A percentile compares a stretch with the other conserved stretches of the same genome.
These are phyloP conservation scores for Helicorthomorpha holstii DNA, from an alignment of 1,140 invertebrate genomes.

Conservation along the genomic window DNA sequence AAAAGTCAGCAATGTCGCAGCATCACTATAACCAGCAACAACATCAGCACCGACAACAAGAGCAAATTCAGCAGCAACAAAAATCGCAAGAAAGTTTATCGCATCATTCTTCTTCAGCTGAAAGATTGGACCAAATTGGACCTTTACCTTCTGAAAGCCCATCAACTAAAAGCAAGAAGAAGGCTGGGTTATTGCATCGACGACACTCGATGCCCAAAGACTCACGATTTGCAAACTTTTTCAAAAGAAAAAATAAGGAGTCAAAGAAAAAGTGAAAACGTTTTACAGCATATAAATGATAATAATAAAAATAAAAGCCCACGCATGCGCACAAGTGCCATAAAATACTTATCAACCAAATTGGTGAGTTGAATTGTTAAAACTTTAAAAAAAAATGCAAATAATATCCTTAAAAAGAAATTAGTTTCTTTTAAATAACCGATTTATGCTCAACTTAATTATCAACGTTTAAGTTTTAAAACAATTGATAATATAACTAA, in stretches of 20 bases:
- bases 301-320: too few species aligned
- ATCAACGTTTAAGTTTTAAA: too few species aligned
- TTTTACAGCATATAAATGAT: too few species aligned
- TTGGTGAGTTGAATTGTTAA: too few species aligned
- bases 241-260: constrained; percentile 1
- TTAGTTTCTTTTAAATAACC: too few species aligned
- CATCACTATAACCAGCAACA: not conserved
- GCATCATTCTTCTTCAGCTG: not conserved
- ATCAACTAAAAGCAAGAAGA: not conserved
- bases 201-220: constrained; percentile 6
- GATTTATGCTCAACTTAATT: too few species aligned
- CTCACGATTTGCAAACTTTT: constrained; percentile 1
- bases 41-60: not conserved
- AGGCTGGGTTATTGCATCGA: not conserved
- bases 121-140: constrained; percentile 1
- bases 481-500: too few species aligned
- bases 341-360: too few species aligned
- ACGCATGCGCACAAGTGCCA: too few species aligned
- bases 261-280: not conserved
- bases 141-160: constrained; percentile 2
- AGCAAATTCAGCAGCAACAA: not conserved
- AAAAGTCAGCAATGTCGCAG: not conserved
- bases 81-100: not conserved
- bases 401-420: too few species aligned
- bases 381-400: too few species aligned